Percentiles rank a stretch among this genome's conserved stretches.
Conservation (phyloP, 2,797 vertebrate species). For the Chaetodon trifasciatus region DNA sequence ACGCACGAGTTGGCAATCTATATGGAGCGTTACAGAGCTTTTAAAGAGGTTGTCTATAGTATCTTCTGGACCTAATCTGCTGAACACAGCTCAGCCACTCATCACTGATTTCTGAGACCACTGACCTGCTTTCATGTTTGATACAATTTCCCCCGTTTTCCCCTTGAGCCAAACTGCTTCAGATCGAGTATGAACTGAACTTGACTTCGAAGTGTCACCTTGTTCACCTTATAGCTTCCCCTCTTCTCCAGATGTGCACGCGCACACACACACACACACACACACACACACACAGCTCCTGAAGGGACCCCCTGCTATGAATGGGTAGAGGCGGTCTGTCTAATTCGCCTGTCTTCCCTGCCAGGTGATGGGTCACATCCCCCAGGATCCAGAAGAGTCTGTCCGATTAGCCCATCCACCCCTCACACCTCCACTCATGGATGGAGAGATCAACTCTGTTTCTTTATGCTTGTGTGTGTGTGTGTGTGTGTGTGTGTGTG, state of each 20-base stretch:
- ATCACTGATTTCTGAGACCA: conserved; percentile 28
- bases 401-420: conserved; percentile 75
- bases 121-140: conserved; percentile 6
- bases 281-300: conserved; percentile 16
- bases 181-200: conserved; percentile 41
- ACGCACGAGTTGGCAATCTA: conserved; percentile 76
- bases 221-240: conserved; percentile 47
- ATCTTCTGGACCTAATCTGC: conserved; percentile 52
- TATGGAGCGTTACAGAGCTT: conserved; percentile 56
- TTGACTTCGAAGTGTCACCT: conserved; percentile 53
- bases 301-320: conserved; percentile 44
- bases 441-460: conserved; percentile 38
- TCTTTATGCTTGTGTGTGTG: neutral
- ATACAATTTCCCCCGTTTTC: conserved; percentile 19
- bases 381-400: conserved; percentile 64
- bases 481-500: neutral
- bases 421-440: conserved; percentile 67
- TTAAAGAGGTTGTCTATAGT: conserved; percentile 54
- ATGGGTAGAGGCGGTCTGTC: conserved; percentile 43
- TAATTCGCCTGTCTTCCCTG: conserved; percentile 59
- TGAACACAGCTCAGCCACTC: conserved; percentile 30
- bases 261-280: conserved; percentile 22
- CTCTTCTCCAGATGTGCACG: conserved; percentile 16
- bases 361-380: conserved; percentile 72
- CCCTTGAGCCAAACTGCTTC: conserved; percentile 21